Evolutionary conservation across 2,797 vertebrate genomes (phyloP).

Genomic region (Melanitta fusca): DNA sequence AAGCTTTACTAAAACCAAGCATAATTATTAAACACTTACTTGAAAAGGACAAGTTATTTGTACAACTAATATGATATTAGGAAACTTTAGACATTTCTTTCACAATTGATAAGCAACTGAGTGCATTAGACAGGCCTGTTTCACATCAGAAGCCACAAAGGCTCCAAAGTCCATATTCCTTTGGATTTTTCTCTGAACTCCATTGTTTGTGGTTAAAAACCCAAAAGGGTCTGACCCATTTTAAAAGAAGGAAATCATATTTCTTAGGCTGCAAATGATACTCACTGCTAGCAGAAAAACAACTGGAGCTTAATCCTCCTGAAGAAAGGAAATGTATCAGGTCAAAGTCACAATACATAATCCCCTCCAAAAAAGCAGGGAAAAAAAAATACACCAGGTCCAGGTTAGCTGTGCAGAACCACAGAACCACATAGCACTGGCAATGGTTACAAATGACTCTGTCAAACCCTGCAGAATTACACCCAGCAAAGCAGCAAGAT

Average conservation of each 20-base stretch:
- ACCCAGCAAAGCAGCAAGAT: neutral
- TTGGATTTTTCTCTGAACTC: conserved; percentile 54
- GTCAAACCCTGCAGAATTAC: conserved; percentile 47
- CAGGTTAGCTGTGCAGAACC: neutral
- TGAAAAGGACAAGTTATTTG: conserved; percentile 45
- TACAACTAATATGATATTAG: conserved; percentile 50
- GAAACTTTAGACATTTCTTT: conserved; percentile 63
- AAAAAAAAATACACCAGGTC: neutral
- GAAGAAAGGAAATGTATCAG: conserved; percentile 37
- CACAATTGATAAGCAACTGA: conserved; percentile 54
- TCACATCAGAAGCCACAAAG: conserved; percentile 62
- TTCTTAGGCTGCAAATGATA: conserved; percentile 32
- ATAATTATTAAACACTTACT: conserved; percentile 24
- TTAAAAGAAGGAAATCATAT: conserved; percentile 58
- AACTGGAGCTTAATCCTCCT: neutral
- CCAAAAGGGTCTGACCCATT: conserved; percentile 47
- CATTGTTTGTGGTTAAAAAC: conserved; percentile 61
- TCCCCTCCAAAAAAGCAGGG: neutral
- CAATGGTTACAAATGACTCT: conserved; percentile 16
- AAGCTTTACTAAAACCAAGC: conserved; percentile 15
- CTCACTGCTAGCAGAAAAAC: neutral
- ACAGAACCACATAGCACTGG: neutral
- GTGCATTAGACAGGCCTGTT: conserved; percentile 54
- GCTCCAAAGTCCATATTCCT: conserved; percentile 36
- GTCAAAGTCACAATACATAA: conserved; percentile 27